These are phyloP conservation scores for Oostethus manadensis DNA, from an alignment of 2,113 vertebrate genomes.

Conservation along the genomic window DNA sequence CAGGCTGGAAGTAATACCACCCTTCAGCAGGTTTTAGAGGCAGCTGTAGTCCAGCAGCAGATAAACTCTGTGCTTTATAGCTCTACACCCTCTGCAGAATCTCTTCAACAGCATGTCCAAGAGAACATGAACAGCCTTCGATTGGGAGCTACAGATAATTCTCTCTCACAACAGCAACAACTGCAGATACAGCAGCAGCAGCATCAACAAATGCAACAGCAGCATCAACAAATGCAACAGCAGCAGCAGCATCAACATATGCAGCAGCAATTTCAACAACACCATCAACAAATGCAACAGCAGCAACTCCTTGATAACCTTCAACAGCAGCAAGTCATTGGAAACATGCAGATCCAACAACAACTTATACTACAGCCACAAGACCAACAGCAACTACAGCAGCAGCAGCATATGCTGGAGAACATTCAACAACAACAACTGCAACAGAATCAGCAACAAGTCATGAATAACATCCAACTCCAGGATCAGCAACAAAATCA, in stretches of 20 bases:
- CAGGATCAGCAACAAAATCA: conserved; percentile 68
- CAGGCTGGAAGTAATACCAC: conserved; percentile 70
- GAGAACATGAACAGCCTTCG: conserved; percentile 84
- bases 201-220: conserved; percentile 36
- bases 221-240: conserved; percentile 19
- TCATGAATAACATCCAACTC: conserved; percentile 59
- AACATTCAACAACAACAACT: conserved; percentile 65
- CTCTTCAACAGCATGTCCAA: conserved; percentile 75
- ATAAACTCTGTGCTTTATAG: conserved; percentile 73
- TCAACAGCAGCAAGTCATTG: conserved; percentile 61
- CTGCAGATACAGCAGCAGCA: conserved; percentile 67
- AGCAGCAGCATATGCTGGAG: conserved; percentile 63
- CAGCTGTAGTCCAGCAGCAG: conserved; percentile 71
- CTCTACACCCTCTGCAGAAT: conserved; percentile 64
- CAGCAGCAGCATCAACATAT: conserved; percentile 47
- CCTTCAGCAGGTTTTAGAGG: conserved; percentile 69
- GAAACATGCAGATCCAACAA: conserved; percentile 65
- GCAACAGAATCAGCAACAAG: conserved; percentile 63
- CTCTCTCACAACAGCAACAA: conserved; percentile 80
- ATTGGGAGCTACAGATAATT: conserved; percentile 74
- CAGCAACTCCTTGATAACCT: conserved; percentile 56
- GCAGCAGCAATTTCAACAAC: conserved; percentile 50
- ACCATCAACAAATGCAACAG: conserved; percentile 44
- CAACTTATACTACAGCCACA: conserved; percentile 79
- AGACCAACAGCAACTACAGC: conserved; percentile 68